A percentile compares a stretch with the other conserved stretches of the same genome.
phyloP scores from a whole-genome alignment of 2,797 vertebrate species.

The Sebastes steindachneri region DNA sequence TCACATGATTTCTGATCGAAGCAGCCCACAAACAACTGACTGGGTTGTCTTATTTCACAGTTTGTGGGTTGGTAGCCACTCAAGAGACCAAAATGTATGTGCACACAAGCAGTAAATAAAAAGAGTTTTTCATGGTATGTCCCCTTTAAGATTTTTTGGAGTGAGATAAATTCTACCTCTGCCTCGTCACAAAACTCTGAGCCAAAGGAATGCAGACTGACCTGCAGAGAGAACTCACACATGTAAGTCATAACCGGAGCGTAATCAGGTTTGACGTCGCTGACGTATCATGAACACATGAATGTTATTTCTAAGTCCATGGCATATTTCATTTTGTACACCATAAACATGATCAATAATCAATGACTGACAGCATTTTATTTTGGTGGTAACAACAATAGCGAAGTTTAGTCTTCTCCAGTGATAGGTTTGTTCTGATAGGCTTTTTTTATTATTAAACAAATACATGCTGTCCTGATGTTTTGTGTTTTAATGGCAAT shows the following conservation, averaged over 20 bases:
- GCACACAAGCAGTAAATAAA: background rate
- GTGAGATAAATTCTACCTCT: conserved; percentile 3
- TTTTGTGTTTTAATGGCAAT: conserved; percentile 16
- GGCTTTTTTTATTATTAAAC: background rate
- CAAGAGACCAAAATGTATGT: background rate
- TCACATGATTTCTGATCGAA: rapidly evolving
- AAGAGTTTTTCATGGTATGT: background rate
- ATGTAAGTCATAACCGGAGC: conserved; percentile 27
- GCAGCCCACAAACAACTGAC: too few relatives aligned
- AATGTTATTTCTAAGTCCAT: conserved; percentile 6
- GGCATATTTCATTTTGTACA: background rate
- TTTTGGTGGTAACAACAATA: background rate
- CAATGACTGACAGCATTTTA: background rate
- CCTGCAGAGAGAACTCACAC: conserved; percentile 24
- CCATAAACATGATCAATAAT: background rate
- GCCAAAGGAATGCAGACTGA: conserved; percentile 42
- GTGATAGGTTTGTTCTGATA: background rate
- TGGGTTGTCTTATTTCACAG: background rate
- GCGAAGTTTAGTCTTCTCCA: background rate
- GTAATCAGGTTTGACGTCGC: conserved; percentile 14
- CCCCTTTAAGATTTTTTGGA: background rate
- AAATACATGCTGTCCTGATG: background rate
- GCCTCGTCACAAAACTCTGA: conserved; percentile 1
- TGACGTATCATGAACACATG: conserved; percentile 9
- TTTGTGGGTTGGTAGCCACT: background rate